Evolutionary conservation across 1,140 invertebrate species (phyloP).

Genomic region (Drosophila truncata): DNA sequence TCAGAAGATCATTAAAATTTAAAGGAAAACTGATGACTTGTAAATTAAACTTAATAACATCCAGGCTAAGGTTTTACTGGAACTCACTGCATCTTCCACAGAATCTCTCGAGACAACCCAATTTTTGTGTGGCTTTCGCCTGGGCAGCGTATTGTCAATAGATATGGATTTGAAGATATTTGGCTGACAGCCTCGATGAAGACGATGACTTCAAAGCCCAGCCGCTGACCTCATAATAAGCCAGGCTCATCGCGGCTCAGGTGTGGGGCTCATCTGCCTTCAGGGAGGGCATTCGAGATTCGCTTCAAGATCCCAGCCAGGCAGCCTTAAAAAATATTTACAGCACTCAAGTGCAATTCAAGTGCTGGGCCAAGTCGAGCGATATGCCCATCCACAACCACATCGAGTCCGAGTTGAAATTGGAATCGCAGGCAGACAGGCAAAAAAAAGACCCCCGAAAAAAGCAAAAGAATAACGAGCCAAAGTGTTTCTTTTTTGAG

Average conservation of each 20-base stretch:
- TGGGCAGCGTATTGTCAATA: constrained; percentile 30
- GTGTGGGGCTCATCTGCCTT: constrained; percentile 38
- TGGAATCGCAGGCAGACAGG: constrained; percentile 40
- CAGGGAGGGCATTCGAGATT: constrained; percentile 68
- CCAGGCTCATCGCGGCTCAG: constrained; percentile 54
- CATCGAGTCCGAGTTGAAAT: constrained; percentile 38
- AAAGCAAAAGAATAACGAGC: constrained; percentile 70
- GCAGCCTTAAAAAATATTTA: constrained; percentile 81
- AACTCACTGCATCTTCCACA: constrained; percentile 23
- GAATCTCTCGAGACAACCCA: constrained; percentile 41
- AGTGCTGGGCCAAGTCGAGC: constrained; percentile 75
- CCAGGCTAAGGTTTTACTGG: neutral
- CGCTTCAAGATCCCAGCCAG: constrained; percentile 66
- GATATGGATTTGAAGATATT: constrained; percentile 48
- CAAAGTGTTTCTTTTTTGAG: constrained; percentile 69
- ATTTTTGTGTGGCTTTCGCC: constrained; percentile 28
- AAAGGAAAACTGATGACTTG: neutral
- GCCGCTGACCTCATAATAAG: constrained; percentile 72
- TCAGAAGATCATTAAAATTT: neutral
- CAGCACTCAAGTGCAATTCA: constrained; percentile 80
- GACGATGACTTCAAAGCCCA: constrained; percentile 56
- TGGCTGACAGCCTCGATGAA: constrained; percentile 30
- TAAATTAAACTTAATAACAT: neutral
- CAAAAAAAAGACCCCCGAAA: constrained; percentile 44
- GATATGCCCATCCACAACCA: constrained; percentile 62